These are phyloP conservation scores for Oryzias dopingdopingensis DNA, from an alignment of 2,797 vertebrate genomes.

Conservation along the genomic window DNA sequence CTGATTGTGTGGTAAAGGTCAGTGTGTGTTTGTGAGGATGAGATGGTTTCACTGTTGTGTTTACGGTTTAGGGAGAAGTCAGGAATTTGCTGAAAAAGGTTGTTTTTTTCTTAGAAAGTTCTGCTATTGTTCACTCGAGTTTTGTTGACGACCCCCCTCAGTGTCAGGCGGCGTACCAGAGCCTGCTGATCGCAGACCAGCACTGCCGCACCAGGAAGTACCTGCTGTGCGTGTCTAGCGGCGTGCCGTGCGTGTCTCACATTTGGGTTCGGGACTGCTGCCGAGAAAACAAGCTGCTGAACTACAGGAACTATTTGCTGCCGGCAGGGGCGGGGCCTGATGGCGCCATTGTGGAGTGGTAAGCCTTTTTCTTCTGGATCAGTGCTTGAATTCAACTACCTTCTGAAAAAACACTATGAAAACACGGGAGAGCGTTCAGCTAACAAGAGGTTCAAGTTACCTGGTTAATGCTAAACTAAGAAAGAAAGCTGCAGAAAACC, in stretches of 20 bases:
- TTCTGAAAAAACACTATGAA: too few species aligned
- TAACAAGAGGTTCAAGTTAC: too few species aligned
- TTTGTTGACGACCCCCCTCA: conserved; percentile 38
- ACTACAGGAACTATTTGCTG: conserved; percentile 92
- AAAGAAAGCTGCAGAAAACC: too few species aligned
- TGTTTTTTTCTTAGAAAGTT: not conserved
- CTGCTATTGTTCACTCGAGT: not conserved
- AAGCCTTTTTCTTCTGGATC: conserved; percentile 31
- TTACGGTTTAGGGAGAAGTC: too few species aligned
- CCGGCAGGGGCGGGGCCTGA: conserved; percentile 91
- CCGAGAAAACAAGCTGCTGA: conserved; percentile 92
- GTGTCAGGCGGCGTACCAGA: conserved; percentile 93
- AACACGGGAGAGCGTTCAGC: too few species aligned
- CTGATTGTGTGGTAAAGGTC: too few species aligned
- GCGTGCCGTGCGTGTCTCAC: conserved; percentile 94
- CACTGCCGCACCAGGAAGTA: conserved; percentile 93
- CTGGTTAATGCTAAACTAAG: too few species aligned
- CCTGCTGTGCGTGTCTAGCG: conserved; percentile 92
- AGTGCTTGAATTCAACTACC: too few species aligned
- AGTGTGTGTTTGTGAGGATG: too few species aligned
- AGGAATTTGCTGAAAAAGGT: too few species aligned
- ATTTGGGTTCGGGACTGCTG: conserved; percentile 97
- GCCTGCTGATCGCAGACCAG: conserved; percentile 93
- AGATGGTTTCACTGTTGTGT: too few species aligned
- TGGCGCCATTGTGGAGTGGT: conserved; percentile 88